Conservation (phyloP, 2,113 vertebrate species). For the Myanophis thanlyinensis region DNA sequence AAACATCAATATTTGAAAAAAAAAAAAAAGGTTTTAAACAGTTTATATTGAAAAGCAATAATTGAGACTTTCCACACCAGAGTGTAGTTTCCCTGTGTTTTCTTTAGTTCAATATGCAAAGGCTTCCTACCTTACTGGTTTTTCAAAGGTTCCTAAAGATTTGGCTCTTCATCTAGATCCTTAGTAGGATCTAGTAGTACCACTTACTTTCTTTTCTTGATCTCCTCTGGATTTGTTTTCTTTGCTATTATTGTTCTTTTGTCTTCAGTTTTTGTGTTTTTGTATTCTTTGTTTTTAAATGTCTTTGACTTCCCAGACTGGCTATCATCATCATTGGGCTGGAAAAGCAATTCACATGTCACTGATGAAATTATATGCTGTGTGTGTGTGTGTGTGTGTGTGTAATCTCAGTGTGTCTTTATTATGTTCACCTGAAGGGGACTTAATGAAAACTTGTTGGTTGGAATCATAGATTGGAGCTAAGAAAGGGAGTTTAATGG, state of each 20-base stretch:
- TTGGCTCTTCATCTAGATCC: neutral
- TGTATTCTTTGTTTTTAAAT: neutral
- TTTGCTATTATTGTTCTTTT: neutral
- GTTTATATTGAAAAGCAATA: neutral
- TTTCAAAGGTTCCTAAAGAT: neutral
- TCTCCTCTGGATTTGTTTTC: neutral
- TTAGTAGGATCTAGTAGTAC: neutral
- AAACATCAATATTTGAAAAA: neutral
- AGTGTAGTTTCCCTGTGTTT: neutral
- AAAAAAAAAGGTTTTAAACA: accelerated
- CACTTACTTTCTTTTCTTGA: neutral
- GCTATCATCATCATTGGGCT: neutral
- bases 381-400: too few relatives aligned
- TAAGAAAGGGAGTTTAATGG: neutral
- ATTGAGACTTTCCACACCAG: neutral
- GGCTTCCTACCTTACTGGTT: neutral
- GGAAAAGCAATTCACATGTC: neutral
- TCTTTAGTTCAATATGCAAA: neutral
- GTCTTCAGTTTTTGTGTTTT: neutral
- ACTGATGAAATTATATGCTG: neutral
- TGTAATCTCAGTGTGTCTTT: neutral
- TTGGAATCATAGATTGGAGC: neutral
- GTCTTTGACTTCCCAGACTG: neutral
- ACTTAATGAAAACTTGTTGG: neutral
- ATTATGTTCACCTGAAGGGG: neutral